phyloP scores from a whole-genome alignment of 2,113 vertebrate genomes.

The Lophochroa leadbeateri region DNA sequence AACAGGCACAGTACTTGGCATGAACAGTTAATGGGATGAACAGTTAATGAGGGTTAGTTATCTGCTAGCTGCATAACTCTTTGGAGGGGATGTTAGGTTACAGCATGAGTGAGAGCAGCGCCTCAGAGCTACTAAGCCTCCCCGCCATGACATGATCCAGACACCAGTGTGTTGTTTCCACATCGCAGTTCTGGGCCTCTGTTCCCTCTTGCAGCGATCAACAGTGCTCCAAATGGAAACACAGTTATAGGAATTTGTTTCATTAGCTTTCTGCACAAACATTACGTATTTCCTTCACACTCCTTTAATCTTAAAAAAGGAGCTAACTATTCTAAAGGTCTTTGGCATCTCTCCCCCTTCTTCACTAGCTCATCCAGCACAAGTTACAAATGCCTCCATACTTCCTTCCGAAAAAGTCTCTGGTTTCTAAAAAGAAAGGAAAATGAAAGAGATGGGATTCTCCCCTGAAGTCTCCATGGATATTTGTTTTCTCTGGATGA shows the following conservation, averaged over 20 bases:
- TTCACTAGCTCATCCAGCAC: not conserved
- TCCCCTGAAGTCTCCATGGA: not conserved
- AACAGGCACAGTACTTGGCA: not conserved
- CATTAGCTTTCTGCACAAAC: not conserved
- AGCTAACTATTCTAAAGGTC: not conserved
- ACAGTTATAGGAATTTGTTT: not conserved
- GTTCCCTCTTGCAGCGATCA: not conserved
- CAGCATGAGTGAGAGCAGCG: accelerated
- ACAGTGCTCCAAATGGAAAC: not conserved
- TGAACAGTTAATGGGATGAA: not conserved
- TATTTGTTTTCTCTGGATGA: not conserved
- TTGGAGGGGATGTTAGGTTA: not conserved
- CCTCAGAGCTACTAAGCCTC: not conserved
- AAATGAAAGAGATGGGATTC: conserved; percentile 1
- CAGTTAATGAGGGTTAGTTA: not conserved
- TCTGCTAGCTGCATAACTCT: not conserved
- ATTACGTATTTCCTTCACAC: not conserved
- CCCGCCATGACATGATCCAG: not conserved
- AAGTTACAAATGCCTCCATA: not conserved
- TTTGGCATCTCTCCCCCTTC: not conserved
- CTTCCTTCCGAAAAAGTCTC: not conserved
- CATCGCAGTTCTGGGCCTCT: not conserved
- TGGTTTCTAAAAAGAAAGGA: not conserved
- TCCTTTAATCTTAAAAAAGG: not conserved
- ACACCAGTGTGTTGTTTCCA: accelerated